These are phyloP conservation scores for Hemistola chrysoprasaria DNA, from an alignment of 2,888 invertebrate species.

Conservation along the genomic window DNA sequence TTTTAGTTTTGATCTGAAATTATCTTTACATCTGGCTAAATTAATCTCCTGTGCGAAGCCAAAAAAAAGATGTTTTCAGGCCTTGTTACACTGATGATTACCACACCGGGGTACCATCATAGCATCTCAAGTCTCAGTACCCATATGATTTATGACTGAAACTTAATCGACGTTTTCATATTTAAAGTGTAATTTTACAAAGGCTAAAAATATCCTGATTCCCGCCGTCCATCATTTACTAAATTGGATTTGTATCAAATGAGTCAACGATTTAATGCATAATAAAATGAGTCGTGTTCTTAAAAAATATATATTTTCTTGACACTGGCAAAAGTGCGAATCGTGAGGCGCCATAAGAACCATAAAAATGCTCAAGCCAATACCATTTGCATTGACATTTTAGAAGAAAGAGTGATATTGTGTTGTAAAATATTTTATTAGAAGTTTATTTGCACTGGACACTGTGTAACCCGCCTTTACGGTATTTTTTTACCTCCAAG, in stretches of 20 bases:
- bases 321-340: conserved; percentile 1
- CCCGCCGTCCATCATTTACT: conserved; percentile 36
- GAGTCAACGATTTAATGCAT: conserved; percentile 33
- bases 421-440: conserved; percentile 13
- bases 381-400: conserved; percentile 1
- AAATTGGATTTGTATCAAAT: conserved; percentile 54
- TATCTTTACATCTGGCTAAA: too few relatives aligned
- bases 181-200: conserved; percentile 5
- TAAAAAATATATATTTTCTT: conserved; percentile 3
- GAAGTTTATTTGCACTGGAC: conserved; percentile 18
- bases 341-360: conserved; percentile 13
- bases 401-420: conserved; percentile 12
- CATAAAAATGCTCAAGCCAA: background rate
- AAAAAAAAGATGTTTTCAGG: background rate
- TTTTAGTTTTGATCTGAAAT: too few relatives aligned
- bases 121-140: background rate
- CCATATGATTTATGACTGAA: conserved; percentile 21
- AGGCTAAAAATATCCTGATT: conserved; percentile 37
- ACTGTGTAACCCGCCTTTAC: conserved; percentile 37
- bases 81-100: background rate
- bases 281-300: conserved; percentile 2
- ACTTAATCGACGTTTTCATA: conserved; percentile 17
- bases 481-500: conserved; percentile 49
- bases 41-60: too few relatives aligned
- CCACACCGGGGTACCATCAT: background rate